phyloP scores from a whole-genome alignment of 2,113 vertebrate genomes.

The Echinops telfairi region DNA sequence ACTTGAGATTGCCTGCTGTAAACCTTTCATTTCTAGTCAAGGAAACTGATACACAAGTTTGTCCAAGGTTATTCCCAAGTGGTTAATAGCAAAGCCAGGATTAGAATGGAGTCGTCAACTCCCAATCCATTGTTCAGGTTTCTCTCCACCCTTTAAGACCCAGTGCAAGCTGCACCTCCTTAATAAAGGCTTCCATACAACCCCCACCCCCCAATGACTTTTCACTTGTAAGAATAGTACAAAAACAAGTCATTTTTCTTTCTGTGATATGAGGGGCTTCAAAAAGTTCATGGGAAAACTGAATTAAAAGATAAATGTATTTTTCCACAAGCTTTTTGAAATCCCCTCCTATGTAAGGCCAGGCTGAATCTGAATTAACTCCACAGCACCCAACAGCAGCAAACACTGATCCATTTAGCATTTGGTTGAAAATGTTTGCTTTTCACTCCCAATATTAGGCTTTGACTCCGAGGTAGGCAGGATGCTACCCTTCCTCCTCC shows the following conservation, averaged over 20 bases:
- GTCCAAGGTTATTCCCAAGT: not conserved
- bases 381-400: not conserved
- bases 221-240: not conserved
- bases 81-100: conserved; percentile 13
- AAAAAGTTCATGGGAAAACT: too few relatives aligned
- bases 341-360: not conserved
- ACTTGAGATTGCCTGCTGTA: conserved; percentile 12
- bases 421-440: conserved; percentile 5
- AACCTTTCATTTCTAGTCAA: conserved; percentile 19
- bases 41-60: not conserved
- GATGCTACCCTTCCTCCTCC: too few relatives aligned
- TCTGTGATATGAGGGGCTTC: not conserved
- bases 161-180: not conserved
- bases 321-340: too few relatives aligned
- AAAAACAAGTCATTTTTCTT: not conserved
- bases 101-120: conserved; percentile 26
- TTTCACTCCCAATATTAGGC: not conserved
- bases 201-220: not conserved
- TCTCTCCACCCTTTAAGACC: not conserved
- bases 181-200: not conserved
- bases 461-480: too few relatives aligned
- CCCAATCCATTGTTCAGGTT: not conserved
- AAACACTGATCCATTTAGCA: not conserved
- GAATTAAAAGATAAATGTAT: too few relatives aligned
- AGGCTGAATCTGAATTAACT: not conserved